These are phyloP conservation scores for Cremastinae sp. DNA, from an alignment of 2,888 invertebrate species.

Conservation along the genomic window DNA sequence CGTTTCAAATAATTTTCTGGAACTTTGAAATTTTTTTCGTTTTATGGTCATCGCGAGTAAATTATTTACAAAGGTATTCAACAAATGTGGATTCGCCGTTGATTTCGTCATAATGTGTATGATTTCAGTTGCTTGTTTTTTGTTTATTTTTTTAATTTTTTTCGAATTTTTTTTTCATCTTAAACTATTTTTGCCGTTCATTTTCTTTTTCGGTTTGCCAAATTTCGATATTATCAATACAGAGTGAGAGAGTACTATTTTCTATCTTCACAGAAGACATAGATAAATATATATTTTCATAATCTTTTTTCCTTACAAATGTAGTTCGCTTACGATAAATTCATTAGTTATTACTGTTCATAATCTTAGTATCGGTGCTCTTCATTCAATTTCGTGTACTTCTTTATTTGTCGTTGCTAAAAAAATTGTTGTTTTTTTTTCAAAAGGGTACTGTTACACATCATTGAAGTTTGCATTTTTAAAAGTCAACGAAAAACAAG, in stretches of 20 bases:
- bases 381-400: constrained; percentile 71
- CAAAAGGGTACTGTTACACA: neutral
- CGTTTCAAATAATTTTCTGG: constrained; percentile 48
- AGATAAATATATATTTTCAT: constrained; percentile 81
- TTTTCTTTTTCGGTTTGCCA: constrained; percentile 71
- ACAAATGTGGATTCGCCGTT: constrained; percentile 71
- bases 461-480: too few species aligned
- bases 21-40: constrained; percentile 68
- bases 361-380: constrained; percentile 80
- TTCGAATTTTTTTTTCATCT: constrained; percentile 58
- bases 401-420: constrained; percentile 69
- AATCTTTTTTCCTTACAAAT: constrained; percentile 80
- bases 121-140: constrained; percentile 69
- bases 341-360: constrained; percentile 79
- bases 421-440: constrained; percentile 55
- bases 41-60: constrained; percentile 70
- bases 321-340: constrained; percentile 80
- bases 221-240: constrained; percentile 78
- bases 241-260: constrained; percentile 81
- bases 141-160: constrained; percentile 29
- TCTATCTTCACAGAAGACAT: constrained; percentile 82
- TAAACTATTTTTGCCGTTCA: constrained; percentile 75
- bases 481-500: too few species aligned
- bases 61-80: constrained; percentile 76
- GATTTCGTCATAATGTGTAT: constrained; percentile 70